Base-by-base conservation (phyloP, 2,113 vertebrate species). In the Brachypodius melanocephalos region DNA sequence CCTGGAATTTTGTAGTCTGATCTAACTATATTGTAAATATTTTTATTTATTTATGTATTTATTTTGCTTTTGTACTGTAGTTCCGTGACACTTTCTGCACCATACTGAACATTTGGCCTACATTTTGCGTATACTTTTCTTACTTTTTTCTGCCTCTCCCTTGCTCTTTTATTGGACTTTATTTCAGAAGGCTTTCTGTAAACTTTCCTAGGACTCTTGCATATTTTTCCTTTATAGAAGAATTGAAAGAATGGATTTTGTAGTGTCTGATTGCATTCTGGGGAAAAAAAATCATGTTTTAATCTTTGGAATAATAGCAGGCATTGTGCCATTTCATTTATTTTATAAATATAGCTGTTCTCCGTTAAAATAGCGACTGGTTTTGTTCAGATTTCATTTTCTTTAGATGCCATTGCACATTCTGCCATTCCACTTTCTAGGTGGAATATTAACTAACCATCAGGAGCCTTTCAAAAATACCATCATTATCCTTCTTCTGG, bases 361-460 rank as follows among this genome's bases (percentile, higher is more conserved):
- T 92, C 10, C 13, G 12, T 91, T 91, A 63, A 90, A 95, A 74
- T 63, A 88, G 51, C 80, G 58, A 45, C 63, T 85, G 28, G 3
- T 83, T 95, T 94, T 94, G 28, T 96, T 94, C 59, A 59, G 19
- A 75, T 92, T 86, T 86, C 2, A 2, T 86, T 95, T 90, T 85
- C 48, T 85, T 89, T 86, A 34, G 74, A 89, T 68, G 42, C 61
- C 18, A 17, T 67, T 89, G 42, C 34, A 21, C 12, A 21, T 81
- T 49, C 22, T 46, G 54, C 74, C 17, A 11, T 91, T 93, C 38
- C 25, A n/a, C 24, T 85, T 85, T 58, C 34, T 62, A 55, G 58
- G 69, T 82, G 77, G 49, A 87, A 84, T 93, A 88, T 86, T 90
- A 90, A 49, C 24, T 84, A 79, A 72, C 42, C 42, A 19, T 62